Percentiles rank a stretch among this genome's conserved stretches.
phyloP scores from a whole-genome alignment of 2,113 vertebrate species.

The Accipiter virgatus region DNA sequence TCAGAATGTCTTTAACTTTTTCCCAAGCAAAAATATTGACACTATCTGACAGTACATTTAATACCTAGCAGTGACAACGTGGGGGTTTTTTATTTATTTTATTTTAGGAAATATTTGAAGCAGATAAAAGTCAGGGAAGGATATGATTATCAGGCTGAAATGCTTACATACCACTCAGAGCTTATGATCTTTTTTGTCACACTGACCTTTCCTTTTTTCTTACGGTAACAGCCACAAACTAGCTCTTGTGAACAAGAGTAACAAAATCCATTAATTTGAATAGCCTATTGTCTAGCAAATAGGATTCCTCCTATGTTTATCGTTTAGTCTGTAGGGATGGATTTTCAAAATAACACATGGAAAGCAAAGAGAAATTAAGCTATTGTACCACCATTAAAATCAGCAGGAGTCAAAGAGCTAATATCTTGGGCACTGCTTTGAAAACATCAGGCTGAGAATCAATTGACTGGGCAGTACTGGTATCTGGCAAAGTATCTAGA shows the following conservation, averaged over 20 bases:
- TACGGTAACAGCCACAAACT: not conserved
- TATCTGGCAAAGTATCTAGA: not conserved
- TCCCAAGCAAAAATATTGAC: not conserved
- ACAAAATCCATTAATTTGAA: not conserved
- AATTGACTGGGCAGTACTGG: not conserved
- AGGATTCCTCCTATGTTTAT: not conserved
- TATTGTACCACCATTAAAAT: not conserved
- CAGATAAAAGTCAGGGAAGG: not conserved
- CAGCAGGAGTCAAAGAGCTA: not conserved
- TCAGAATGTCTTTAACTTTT: not conserved
- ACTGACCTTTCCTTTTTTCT: not conserved
- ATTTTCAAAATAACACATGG: conserved; percentile 7
- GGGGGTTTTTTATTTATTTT: not conserved
- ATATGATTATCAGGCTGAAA: not conserved
- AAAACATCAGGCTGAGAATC: not conserved
- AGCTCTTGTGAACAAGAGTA: not conserved
- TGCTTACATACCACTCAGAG: not conserved
- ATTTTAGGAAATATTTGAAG: not conserved
- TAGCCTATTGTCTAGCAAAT: not conserved
- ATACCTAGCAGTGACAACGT: not conserved
- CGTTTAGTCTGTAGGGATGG: not conserved
- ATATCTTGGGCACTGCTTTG: not conserved
- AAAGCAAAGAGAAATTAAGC: conserved; percentile 22
- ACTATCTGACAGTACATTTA: not conserved
- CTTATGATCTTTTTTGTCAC: not conserved